Evolutionary conservation across 2,797 vertebrate species (phyloP).

Genomic region (Smutsia temminckii): DNA sequence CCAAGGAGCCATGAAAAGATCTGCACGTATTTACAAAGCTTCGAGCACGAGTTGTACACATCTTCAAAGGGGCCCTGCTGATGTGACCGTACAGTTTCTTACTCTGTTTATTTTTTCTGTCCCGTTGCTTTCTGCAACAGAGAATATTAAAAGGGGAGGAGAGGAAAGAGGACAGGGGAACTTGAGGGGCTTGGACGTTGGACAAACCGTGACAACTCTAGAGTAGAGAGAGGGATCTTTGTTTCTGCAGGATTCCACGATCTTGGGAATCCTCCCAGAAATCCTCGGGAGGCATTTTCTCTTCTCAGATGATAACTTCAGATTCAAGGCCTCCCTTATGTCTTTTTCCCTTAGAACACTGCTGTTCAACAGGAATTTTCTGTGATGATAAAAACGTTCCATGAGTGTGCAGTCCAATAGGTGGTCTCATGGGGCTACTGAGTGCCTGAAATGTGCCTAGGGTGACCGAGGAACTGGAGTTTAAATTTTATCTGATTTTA

Average conservation of each 20-base stretch:
- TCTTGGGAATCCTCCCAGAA: neutral
- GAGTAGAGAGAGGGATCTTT: neutral
- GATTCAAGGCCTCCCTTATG: neutral
- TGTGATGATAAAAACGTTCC: neutral
- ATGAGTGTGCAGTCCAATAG: neutral
- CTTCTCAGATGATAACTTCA: neutral
- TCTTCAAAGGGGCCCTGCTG: neutral
- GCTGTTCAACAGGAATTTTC: neutral
- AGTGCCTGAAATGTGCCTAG: neutral
- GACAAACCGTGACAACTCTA: neutral
- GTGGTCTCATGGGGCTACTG: neutral
- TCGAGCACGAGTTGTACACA: neutral
- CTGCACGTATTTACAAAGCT: neutral
- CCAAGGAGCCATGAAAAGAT: neutral
- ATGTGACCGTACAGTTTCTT: neutral
- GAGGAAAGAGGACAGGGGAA: neutral
- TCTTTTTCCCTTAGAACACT: neutral
- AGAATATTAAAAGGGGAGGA: neutral
- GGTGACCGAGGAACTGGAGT: neutral
- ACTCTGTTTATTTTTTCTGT: conserved; percentile 37
- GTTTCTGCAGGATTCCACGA: neutral
- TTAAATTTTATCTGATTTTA: neutral
- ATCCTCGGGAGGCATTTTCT: neutral
- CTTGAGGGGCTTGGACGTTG: neutral
- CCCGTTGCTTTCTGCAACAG: neutral